These are phyloP conservation scores for Maniola hyperantus DNA, from an alignment of 2,888 invertebrate species.

Conservation along the genomic window DNA sequence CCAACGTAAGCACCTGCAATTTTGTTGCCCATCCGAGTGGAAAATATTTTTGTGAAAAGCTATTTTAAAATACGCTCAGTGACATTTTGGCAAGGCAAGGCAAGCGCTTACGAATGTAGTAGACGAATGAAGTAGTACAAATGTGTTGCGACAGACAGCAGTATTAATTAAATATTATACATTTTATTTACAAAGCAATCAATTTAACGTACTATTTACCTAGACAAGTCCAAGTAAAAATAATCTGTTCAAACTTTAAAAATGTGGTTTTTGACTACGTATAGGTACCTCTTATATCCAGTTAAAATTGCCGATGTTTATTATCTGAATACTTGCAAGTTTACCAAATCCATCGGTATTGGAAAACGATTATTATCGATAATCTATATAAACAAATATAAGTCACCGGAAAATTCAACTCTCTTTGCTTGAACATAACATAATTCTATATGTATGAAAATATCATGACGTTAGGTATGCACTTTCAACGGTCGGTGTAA, in stretches of 20 bases:
- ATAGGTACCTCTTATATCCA: slow-evolving; percentile 1
- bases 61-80: not conserved
- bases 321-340: not conserved
- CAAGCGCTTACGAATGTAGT: slow-evolving; percentile 3
- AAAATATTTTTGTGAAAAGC: not conserved
- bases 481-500: not conserved
- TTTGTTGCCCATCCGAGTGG: not conserved
- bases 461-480: too few species aligned
- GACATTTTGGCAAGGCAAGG: slow-evolving; percentile 9
- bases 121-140: too few species aligned
- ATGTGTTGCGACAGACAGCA: slow-evolving; percentile 11
- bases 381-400: slow-evolving; percentile 2
- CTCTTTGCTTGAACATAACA: not conserved
- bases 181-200: too few species aligned
- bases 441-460: not conserved
- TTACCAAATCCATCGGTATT: slow-evolving; percentile 6
- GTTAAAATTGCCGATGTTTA: not conserved
- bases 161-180: not conserved
- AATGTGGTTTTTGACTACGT: not conserved
- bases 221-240: too few species aligned
- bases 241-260: too few species aligned
- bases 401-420: not conserved
- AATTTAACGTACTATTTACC: too few species aligned
- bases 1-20: not conserved
- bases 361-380: slow-evolving; percentile 19